A percentile compares a stretch with the other conserved stretches of the same genome.
Evolutionary conservation across 2,797 vertebrate genomes (phyloP).

Genomic region (Bovichtus diacanthus): DNA sequence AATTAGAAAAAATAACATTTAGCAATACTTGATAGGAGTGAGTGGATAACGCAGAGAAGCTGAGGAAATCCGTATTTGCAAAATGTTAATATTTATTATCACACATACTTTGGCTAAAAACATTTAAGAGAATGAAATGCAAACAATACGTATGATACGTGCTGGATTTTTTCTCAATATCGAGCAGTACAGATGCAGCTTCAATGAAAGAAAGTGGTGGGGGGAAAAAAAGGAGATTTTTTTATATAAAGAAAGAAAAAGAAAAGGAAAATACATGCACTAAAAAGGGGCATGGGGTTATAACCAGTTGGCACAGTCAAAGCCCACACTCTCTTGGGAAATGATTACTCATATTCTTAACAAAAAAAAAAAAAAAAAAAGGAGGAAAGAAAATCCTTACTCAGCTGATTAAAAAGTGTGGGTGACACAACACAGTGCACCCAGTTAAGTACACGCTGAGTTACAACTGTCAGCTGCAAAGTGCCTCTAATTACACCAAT

Average conservation of each 20-base stretch:
- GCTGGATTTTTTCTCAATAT: neutral
- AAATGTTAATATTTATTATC: neutral
- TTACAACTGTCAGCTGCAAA: conserved; percentile 60
- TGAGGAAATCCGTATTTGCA: neutral
- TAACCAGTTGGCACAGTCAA: conserved; percentile 22
- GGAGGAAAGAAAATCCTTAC: conserved; percentile 11
- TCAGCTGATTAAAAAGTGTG: conserved; percentile 64
- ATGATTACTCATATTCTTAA: conserved; percentile 47
- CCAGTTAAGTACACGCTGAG: conserved; percentile 43
- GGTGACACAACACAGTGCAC: conserved; percentile 49
- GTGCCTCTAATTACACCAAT: conserved; percentile 70
- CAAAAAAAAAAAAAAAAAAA: neutral
- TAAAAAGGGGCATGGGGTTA: conserved; percentile 3
- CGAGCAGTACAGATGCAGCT: neutral
- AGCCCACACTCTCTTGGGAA: conserved; percentile 38
- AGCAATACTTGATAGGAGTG: neutral
- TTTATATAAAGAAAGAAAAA: neutral
- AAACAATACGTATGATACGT: neutral
- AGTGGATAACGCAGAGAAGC: neutral
- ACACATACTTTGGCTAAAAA: neutral
- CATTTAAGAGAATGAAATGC: neutral
- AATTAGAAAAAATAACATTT: neutral
- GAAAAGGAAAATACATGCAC: neutral
- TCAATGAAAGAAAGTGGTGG: neutral
- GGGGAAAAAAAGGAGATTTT: neutral